Conservation (phyloP, 2,113 vertebrate genomes). For the Gasterosteus nipponicus region DNA sequence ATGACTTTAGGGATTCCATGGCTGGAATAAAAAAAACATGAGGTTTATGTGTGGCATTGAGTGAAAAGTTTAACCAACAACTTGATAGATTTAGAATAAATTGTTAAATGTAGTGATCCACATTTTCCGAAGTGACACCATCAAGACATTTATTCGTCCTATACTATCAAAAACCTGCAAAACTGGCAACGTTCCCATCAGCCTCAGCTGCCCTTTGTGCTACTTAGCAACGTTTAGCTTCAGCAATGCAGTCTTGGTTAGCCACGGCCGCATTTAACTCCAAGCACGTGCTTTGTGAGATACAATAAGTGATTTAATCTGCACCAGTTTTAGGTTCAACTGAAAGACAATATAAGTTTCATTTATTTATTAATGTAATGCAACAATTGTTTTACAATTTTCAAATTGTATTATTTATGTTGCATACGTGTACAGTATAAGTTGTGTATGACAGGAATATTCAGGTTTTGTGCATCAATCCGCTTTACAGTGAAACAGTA, state of each 20-base stretch:
- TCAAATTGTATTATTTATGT: constrained; percentile 1
- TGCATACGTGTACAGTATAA: neutral
- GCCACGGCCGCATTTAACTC: neutral
- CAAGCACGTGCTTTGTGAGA: neutral
- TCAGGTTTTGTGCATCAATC: neutral
- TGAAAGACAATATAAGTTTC: neutral
- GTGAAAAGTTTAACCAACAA: too few relatives aligned
- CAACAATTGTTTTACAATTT: neutral
- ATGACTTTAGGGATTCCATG: too few relatives aligned
- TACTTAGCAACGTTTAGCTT: neutral
- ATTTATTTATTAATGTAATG: constrained; percentile 13
- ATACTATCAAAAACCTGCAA: too few relatives aligned
- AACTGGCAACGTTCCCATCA: too few relatives aligned
- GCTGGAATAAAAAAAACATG: too few relatives aligned
- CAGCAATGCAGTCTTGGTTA: neutral
- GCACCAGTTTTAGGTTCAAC: neutral
- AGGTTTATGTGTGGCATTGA: too few relatives aligned
- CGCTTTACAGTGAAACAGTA: neutral
- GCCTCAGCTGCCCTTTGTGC: neutral
- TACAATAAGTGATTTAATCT: neutral
- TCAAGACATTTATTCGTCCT: too few relatives aligned
- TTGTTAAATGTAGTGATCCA: neutral
- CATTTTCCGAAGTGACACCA: too few relatives aligned
- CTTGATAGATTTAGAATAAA: neutral
- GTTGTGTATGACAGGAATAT: neutral